A percentile compares a stretch with the other conserved stretches of the same genome.
Evolutionary conservation across 2,113 vertebrate species (phyloP).

Genomic region (Riparia riparia): DNA sequence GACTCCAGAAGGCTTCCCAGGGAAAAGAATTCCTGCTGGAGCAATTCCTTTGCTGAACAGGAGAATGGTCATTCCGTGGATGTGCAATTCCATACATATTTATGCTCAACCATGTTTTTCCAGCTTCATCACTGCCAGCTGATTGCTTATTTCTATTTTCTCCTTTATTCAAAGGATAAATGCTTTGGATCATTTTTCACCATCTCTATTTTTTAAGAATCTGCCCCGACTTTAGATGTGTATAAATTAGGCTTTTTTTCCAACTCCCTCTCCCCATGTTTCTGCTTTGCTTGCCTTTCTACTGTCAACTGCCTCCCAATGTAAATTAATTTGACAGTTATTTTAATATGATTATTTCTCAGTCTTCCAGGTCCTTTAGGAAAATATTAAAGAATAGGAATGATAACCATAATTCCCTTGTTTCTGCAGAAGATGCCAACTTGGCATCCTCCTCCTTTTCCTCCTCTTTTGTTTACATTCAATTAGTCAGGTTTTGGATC

Average conservation of each 20-base stretch:
- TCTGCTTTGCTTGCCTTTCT: not conserved
- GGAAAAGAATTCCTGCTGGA: not conserved
- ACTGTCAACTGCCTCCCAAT: not conserved
- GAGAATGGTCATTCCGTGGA: rapidly evolving
- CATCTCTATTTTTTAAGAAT: not conserved
- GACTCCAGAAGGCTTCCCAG: not conserved
- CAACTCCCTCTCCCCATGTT: not conserved
- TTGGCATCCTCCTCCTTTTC: not conserved
- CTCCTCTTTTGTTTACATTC: not conserved
- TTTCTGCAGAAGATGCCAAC: not conserved
- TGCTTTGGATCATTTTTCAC: not conserved
- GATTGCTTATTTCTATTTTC: not conserved
- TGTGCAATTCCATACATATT: not conserved
- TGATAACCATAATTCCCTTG: not conserved
- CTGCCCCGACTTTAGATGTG: not conserved
- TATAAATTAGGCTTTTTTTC: not conserved
- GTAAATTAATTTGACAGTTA: not conserved
- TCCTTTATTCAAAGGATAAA: not conserved
- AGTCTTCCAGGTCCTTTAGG: not conserved
- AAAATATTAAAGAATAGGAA: not conserved
- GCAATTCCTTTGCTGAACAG: not conserved
- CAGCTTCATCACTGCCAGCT: not conserved
- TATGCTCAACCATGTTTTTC: not conserved
- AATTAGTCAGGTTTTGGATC: slow-evolving; percentile 1
- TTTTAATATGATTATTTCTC: not conserved